phyloP scores from a whole-genome alignment of 2,888 invertebrate genomes.

The Rosalia funebris region DNA sequence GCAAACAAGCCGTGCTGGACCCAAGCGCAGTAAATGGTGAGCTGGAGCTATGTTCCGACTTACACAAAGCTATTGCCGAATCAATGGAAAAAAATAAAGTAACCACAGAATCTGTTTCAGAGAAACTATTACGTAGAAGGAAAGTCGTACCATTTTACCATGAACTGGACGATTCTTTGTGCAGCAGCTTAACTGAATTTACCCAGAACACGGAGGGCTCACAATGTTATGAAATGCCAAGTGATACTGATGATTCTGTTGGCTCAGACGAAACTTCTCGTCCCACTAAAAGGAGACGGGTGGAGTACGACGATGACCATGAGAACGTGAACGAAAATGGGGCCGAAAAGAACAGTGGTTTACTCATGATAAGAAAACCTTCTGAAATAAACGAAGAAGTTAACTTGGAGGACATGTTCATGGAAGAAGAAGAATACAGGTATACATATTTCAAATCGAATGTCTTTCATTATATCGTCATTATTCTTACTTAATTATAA shows the following conservation, averaged over 20 bases:
- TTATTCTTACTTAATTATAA: too few species aligned
- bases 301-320: constrained; percentile 32
- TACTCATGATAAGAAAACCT: constrained; percentile 24
- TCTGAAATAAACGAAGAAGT: constrained; percentile 20
- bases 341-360: background rate
- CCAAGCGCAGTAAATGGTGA: constrained; percentile 52
- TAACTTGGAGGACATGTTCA: constrained; percentile 40
- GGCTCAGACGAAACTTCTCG: constrained; percentile 37
- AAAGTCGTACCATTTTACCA: constrained; percentile 54
- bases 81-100: constrained; percentile 54
- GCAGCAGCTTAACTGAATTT: constrained; percentile 55
- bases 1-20: constrained; percentile 52
- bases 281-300: constrained; percentile 27
- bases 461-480: too few species aligned
- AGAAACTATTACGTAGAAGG: constrained; percentile 47
- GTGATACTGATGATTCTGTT: constrained; percentile 51
- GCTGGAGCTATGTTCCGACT: constrained; percentile 53
- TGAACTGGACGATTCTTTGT: constrained; percentile 57
- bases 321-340: constrained; percentile 18
- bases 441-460: constrained; percentile 42
- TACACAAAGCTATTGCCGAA: constrained; percentile 55
- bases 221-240: constrained; percentile 48
- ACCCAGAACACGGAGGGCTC: constrained; percentile 54
- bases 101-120: constrained; percentile 42
- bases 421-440: constrained; percentile 47